Base-by-base conservation (phyloP, 2,888 invertebrate genomes). In the Pheosia gnoma region DNA sequence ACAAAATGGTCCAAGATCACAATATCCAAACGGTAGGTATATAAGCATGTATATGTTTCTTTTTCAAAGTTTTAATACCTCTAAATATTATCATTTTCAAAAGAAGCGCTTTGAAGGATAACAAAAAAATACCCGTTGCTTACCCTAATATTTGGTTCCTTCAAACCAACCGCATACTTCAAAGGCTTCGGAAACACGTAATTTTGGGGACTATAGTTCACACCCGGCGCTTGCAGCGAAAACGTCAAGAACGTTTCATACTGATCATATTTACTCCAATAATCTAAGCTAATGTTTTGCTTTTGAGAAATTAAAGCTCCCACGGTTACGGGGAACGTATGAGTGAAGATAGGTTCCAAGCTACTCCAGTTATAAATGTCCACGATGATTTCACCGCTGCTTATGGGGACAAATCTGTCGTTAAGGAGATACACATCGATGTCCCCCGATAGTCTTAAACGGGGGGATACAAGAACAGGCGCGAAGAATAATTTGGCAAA, bases 401-500 rank as follows among this genome's bases (percentile, higher is more conserved):
- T 60, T 43, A 90, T 88, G 7, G 83, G 89, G 39, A 82, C 85
- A 61, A 95, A 87, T 72, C 93, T 86, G 80, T 97, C 97, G 58
- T 96, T 96, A 10, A 96, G 92, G 0, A 96, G 83, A 58, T 95
- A 96, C 10, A 97, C 87, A 60, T 94, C 91, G 0, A 97, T 86
- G 41, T 94, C 88, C 25, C 94, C 89, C 0, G 90, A 81, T 0
- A 81, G 60, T 9, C 94, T 90, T 11, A 95, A 82, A 51, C 95
- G 92, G 0, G 95, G 95, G 0, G 95, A 96, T 13, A 97, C 94
- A 36, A 97, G 93, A 37, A 96, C 91, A 0, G 97, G 97, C 0
- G 97, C 95, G 83, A 99, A 98, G 83, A 99, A 98, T 2, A 97
- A 94, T 72, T 94, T 95, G 0, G 97, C 97, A 86, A 95, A 98